Base-by-base conservation (phyloP, 2,888 invertebrate genomes). In the Endomychus coccineus region DNA sequence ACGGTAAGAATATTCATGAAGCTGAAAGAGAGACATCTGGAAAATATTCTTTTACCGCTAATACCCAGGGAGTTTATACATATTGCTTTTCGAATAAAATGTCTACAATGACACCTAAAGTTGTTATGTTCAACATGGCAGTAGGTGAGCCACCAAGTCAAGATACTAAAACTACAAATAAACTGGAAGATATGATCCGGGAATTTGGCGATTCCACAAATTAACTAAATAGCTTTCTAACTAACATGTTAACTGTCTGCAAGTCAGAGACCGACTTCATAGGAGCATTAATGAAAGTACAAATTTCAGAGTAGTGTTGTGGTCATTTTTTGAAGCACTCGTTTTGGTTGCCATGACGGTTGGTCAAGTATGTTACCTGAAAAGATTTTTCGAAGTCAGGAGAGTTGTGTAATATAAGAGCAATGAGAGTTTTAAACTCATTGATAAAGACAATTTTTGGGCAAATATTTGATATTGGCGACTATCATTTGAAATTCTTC, bases 71-170 rank as follows among this genome's bases (percentile, higher is more conserved):
- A 2, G 71, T 80, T 13, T 98, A 98, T 67, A 92, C 87, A 1
- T 97, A 95, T 56, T 97, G 97, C 69, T 97, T 97, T 64, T 89
- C 90, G 58, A 97, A 97, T 70, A 84, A 89, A 67, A 95, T 95
- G 87, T 95, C 95, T 16, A 95, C 97, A 27, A 92, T 97, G 91
- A 96, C 98, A 10, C 97, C 98, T 1, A 96, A 96, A 71, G 76
- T 89, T 32, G 86, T 94, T 13, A 95, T 97, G 95, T 98, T 98
- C 67, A 86, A 89, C 51, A 83, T 98, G 75, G 95, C 96, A 58
- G 73, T 95, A 36, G 91, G 89, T 4, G 91, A 90, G 46, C 69
- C 70, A 34, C 69, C 71, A 2, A 75, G 75, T 21, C 82, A 80
- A 27, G 77, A 75, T 2, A 83, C 83, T 44, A 70, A 71, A 62